These are phyloP conservation scores for Homarus americanus DNA, from an alignment of 1,140 invertebrate genomes.

Conservation along the genomic window DNA sequence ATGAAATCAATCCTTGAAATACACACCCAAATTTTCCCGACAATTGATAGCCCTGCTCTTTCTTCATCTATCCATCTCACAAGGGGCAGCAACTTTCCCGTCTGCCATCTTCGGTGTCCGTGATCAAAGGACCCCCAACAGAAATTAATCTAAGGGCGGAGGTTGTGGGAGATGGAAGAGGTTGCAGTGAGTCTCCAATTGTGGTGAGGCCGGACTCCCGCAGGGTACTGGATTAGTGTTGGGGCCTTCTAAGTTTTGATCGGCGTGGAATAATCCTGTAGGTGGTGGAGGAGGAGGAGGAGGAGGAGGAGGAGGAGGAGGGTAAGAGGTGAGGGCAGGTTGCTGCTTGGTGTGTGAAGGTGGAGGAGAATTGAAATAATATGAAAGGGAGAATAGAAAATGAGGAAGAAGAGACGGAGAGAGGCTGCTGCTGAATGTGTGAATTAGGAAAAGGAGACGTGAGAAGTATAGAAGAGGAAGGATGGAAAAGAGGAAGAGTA, in stretches of 20 bases:
- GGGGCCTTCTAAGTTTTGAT: slow-evolving; percentile 39
- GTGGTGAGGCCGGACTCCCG: slow-evolving; percentile 40
- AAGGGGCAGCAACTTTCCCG: slow-evolving; percentile 26
- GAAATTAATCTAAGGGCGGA: slow-evolving; percentile 54
- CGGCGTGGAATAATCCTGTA: slow-evolving; percentile 39
- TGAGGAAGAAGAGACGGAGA: no score
- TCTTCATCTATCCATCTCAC: not conserved
- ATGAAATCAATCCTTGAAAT: slow-evolving; percentile 55
- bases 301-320: not conserved
- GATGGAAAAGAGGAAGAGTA: no score
- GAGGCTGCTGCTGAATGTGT: no score
- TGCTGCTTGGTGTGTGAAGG: not conserved
- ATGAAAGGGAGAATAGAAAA: no score
- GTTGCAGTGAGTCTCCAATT: slow-evolving; percentile 45
- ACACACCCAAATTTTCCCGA: slow-evolving; percentile 54
- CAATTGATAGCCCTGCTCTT: slow-evolving; percentile 11
- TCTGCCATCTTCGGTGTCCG: slow-evolving; percentile 1
- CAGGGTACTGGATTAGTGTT: slow-evolving; percentile 38
- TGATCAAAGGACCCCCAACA: slow-evolving; percentile 60
- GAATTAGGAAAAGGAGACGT: no score
- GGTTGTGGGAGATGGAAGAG: slow-evolving; percentile 53
- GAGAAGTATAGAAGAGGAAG: no score
- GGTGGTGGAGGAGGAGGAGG: not conserved
- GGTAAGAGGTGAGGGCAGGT: not conserved
- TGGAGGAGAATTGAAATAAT: no score